phyloP scores from a whole-genome alignment of 2,888 invertebrate species.

The Cordylochernes scorpioides region DNA sequence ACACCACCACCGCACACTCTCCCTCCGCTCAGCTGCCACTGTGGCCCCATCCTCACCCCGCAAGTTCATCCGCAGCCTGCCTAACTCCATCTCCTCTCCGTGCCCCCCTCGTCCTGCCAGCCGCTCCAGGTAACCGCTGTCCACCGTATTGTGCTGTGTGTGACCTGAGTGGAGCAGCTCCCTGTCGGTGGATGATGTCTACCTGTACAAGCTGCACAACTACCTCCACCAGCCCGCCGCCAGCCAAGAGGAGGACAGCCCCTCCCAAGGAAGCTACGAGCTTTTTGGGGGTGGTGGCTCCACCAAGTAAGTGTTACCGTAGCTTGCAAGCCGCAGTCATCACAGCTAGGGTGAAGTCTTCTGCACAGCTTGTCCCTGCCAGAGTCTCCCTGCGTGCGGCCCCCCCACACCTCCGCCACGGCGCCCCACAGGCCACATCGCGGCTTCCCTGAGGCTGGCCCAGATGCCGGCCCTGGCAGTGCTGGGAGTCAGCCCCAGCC shows the following conservation, averaged over 20 bases:
- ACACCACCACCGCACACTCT: too few species aligned
- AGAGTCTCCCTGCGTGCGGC: background rate
- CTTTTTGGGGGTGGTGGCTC: too few species aligned
- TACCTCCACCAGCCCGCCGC: conserved; percentile 19
- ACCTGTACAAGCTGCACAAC: conserved; percentile 28
- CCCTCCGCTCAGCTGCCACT: too few species aligned
- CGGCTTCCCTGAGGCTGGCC: conserved; percentile 39
- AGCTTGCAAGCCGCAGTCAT: too few species aligned
- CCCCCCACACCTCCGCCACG: background rate
- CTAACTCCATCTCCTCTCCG: too few species aligned
- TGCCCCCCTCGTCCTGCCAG: too few species aligned
- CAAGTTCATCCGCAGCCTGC: too few species aligned
- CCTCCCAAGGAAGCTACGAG: conserved; percentile 2
- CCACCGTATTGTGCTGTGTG: too few species aligned
- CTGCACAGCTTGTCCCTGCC: background rate
- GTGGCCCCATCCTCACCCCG: too few species aligned
- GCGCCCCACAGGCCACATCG: conserved; percentile 28
- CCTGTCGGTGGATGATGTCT: conserved; percentile 17
- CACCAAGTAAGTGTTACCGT: conserved; percentile 1
- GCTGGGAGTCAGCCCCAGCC: conserved; percentile 28
- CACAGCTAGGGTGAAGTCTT: background rate
- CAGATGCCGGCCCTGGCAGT: conserved; percentile 41
- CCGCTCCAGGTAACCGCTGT: too few species aligned
- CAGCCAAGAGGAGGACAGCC: conserved; percentile 26
- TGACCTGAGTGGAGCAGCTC: conserved; percentile 13